These are phyloP conservation scores for Arizona elegans DNA, from an alignment of 2,113 vertebrate genomes.

Conservation along the genomic window DNA sequence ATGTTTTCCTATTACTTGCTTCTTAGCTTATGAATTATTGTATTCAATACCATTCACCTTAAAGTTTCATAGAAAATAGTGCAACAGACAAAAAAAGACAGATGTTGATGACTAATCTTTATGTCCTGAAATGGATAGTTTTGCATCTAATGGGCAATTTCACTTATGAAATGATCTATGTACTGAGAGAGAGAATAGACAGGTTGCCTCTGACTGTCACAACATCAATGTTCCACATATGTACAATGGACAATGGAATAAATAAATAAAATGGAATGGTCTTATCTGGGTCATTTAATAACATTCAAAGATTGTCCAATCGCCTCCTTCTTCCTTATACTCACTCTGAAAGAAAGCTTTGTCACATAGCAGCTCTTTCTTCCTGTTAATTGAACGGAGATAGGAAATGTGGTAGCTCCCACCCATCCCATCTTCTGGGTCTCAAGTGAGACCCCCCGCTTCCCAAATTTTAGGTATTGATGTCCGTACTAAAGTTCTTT, in stretches of 20 bases:
- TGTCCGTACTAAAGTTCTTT: no score
- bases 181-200: background rate
- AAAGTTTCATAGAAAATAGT: background rate
- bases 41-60: background rate
- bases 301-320: background rate
- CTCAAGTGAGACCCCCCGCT: background rate
- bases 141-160: background rate
- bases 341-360: background rate
- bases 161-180: background rate
- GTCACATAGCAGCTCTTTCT: background rate
- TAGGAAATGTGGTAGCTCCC: background rate
- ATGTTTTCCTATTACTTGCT: background rate
- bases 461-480: background rate
- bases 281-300: background rate
- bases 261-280: background rate
- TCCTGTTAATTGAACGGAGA: background rate
- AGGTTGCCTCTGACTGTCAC: background rate
- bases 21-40: background rate
- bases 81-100: background rate
- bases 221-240: background rate
- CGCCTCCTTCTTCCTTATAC: background rate
- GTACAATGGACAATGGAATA: background rate
- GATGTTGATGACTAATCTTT: background rate
- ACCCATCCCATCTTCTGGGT: background rate
- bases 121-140: background rate